Percentiles rank a stretch among this genome's conserved stretches.
Evolutionary conservation across 1,140 invertebrate genomes (phyloP).

Genomic region (Aethina tumida): DNA sequence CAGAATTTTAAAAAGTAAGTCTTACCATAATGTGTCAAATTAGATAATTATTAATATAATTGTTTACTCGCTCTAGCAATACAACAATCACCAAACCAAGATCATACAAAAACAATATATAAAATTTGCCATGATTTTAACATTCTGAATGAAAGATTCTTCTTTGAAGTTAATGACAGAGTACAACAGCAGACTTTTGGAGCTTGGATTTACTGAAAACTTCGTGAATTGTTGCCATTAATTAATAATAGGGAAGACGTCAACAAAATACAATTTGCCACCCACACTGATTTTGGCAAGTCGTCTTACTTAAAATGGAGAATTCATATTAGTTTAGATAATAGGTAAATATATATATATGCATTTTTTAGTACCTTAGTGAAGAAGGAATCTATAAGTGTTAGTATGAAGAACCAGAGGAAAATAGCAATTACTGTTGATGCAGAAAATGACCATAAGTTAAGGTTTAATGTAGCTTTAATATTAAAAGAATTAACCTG

Average conservation of each 20-base stretch:
- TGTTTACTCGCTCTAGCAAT: slow-evolving; percentile 20
- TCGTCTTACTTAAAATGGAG: slow-evolving; percentile 22
- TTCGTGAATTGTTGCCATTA: slow-evolving; percentile 22
- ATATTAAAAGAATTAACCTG: slow-evolving; percentile 21
- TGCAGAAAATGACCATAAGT: slow-evolving; percentile 21
- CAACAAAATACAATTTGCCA: slow-evolving; percentile 15
- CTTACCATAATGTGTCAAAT: neutral
- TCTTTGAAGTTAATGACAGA: slow-evolving; percentile 21
- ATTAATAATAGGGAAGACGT: slow-evolving; percentile 16
- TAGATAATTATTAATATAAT: slow-evolving; percentile 1
- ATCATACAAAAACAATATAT: slow-evolving; percentile 37
- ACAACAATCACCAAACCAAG: slow-evolving; percentile 16
- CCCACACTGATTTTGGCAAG: slow-evolving; percentile 18
- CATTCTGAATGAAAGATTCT: slow-evolving; percentile 16
- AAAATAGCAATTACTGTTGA: slow-evolving; percentile 20
- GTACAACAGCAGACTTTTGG: slow-evolving; percentile 15
- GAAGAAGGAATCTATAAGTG: slow-evolving; percentile 17
- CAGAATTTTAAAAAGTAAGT: slow-evolving; percentile 14
- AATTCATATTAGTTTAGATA: slow-evolving; percentile 26
- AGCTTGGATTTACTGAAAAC: slow-evolving; percentile 20
- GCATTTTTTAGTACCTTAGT: slow-evolving; percentile 19
- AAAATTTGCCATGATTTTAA: slow-evolving; percentile 19
- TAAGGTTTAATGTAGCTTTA: slow-evolving; percentile 26
- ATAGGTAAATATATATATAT: slow-evolving; percentile 15
- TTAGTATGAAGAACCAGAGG: slow-evolving; percentile 21